phyloP scores from a whole-genome alignment of 1,140 invertebrate species.

The Drosophila suzukii region DNA sequence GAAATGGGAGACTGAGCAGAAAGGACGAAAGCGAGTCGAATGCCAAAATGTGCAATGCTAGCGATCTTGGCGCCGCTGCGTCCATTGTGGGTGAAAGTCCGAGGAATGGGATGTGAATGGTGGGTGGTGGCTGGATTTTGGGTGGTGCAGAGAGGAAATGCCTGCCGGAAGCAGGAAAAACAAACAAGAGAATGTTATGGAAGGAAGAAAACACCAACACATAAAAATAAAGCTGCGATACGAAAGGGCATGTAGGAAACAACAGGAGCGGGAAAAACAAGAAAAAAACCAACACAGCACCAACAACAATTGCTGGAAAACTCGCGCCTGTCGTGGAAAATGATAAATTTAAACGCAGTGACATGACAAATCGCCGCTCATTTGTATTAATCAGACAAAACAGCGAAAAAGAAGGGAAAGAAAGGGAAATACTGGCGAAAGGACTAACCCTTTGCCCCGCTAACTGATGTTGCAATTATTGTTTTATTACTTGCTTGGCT shows the following conservation, averaged over 20 bases:
- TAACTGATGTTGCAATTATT: conserved; percentile 79
- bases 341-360: conserved; percentile 83
- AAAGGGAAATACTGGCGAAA: conserved; percentile 1
- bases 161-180: conserved; percentile 73
- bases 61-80: conserved; percentile 71
- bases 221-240: conserved; percentile 54
- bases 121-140: conserved; percentile 11
- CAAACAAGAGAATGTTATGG: conserved; percentile 68
- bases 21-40: conserved; percentile 26
- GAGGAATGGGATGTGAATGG: neutral
- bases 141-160: conserved; percentile 23
- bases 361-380: conserved; percentile 82
- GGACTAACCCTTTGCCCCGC: conserved; percentile 39
- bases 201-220: conserved; percentile 33
- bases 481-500: conserved; percentile 70
- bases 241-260: conserved; percentile 70
- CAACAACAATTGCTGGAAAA: conserved; percentile 55
- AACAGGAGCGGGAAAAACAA: conserved; percentile 27
- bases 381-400: conserved; percentile 80
- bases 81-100: conserved; percentile 33
- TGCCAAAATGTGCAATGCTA: conserved; percentile 74
- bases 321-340: conserved; percentile 74
- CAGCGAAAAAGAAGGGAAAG: conserved; percentile 13
- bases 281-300: conserved; percentile 28
- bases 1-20: neutral